Evolutionary conservation across 2,113 vertebrate genomes (phyloP).

Genomic region (Dryoscopus gambensis): DNA sequence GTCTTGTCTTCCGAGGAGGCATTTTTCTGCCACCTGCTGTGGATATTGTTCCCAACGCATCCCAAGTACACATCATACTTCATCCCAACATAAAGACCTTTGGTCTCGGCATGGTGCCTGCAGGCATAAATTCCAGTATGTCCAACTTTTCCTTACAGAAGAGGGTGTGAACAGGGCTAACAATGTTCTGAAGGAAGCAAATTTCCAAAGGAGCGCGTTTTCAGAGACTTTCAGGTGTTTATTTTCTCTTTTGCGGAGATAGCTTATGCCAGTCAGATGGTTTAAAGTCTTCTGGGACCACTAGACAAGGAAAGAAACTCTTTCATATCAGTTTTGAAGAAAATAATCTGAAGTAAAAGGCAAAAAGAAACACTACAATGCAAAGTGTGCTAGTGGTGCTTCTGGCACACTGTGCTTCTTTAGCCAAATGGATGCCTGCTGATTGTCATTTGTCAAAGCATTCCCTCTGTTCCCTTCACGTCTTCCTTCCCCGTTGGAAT

Average conservation of each 20-base stretch:
- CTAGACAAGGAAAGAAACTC: not conserved
- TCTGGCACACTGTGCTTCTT: not conserved
- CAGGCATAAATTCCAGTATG: not conserved
- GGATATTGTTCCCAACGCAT: not conserved
- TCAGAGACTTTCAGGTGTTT: not conserved
- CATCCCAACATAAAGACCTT: not conserved
- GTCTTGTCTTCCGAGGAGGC: not conserved
- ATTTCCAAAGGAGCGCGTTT: not conserved
- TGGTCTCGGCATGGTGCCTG: not conserved
- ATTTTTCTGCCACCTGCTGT: not conserved
- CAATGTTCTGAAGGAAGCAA: not conserved
- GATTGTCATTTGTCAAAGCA: not conserved
- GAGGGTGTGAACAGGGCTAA: not conserved
- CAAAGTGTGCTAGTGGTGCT: not conserved
- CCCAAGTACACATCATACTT: not conserved
- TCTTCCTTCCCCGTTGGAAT: not conserved
- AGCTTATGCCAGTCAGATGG: not conserved
- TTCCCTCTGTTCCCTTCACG: not conserved
- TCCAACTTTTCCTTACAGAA: not conserved
- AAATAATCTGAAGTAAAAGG: not conserved
- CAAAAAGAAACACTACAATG: not conserved
- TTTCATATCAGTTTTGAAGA: not conserved
- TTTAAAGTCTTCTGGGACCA: not conserved
- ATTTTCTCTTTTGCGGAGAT: not conserved
- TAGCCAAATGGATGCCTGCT: not conserved